Percentiles rank a stretch among this genome's conserved stretches.
These are phyloP conservation scores for Phalanger gymnotis DNA, from an alignment of 2,797 vertebrate species.

Conservation along the genomic window DNA sequence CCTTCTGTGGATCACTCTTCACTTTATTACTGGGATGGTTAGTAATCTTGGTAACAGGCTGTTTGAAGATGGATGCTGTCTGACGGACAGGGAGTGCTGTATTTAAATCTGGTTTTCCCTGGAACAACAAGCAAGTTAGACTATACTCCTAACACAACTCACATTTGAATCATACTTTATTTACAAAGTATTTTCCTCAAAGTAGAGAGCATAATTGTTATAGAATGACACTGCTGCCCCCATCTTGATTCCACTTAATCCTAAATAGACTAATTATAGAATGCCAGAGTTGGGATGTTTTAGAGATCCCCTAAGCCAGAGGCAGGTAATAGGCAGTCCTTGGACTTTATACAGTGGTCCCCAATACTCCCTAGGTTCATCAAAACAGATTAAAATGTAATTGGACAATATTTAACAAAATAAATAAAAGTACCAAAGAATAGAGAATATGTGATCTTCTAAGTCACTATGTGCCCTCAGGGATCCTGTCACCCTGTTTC, in stretches of 20 bases:
- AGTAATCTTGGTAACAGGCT: conserved; percentile 98
- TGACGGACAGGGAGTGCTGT: conserved; percentile 97
- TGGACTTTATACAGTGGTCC: background rate
- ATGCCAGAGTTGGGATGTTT: background rate
- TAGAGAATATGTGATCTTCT: background rate
- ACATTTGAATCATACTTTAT: background rate
- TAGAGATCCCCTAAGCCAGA: background rate
- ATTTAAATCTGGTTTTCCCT: conserved; percentile 98
- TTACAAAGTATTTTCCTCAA: background rate
- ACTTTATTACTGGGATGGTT: conserved; percentile 99
- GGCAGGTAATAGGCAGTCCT: background rate
- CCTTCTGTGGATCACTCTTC: conserved; percentile 98
- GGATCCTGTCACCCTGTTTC: background rate
- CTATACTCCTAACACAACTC: background rate
- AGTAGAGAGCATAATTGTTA: background rate
- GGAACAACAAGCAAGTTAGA: conserved; percentile 18
- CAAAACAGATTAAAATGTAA: background rate
- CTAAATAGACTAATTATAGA: background rate
- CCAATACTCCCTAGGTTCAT: background rate
- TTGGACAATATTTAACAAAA: background rate
- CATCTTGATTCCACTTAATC: background rate
- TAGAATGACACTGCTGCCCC: background rate
- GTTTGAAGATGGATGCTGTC: conserved; percentile 99
- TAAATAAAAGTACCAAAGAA: background rate
- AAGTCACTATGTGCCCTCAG: background rate